phyloP scores from a whole-genome alignment of 2,113 vertebrate species.

The Panthera uncia region DNA sequence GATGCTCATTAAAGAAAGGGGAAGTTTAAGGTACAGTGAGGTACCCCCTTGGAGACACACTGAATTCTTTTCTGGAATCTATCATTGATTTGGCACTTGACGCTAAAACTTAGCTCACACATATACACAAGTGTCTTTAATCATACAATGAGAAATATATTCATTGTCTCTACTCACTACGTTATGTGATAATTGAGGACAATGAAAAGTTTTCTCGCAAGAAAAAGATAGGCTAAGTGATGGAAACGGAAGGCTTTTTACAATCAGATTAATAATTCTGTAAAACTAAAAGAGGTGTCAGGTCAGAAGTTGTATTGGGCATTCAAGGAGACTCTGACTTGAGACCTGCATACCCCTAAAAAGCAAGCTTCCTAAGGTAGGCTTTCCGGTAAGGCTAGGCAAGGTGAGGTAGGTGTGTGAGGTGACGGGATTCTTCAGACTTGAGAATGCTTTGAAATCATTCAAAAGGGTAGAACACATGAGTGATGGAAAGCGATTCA shows the following conservation, averaged over 20 bases:
- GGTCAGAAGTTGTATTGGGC: neutral
- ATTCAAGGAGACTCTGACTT: neutral
- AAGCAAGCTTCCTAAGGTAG: neutral
- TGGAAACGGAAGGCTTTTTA: neutral
- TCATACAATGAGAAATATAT: neutral
- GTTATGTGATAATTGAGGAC: neutral
- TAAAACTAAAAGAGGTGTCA: neutral
- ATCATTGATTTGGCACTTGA: neutral
- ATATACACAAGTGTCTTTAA: neutral
- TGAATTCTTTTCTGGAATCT: neutral
- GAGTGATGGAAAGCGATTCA: neutral
- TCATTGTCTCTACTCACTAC: neutral
- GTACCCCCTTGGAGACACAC: neutral
- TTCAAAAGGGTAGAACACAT: neutral
- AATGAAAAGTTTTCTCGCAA: neutral
- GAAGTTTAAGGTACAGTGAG: neutral
- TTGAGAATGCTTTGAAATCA: neutral
- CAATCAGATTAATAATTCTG: neutral
- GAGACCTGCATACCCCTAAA: fast-evolving
- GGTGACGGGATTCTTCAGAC: neutral
- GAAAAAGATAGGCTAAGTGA: neutral
- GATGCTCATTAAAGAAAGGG: neutral
- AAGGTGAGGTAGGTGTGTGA: fast-evolving
- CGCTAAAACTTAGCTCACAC: neutral
- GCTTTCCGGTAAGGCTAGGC: neutral